Evolutionary conservation across 2,888 invertebrate genomes (phyloP).

Genomic region (Lasioglossum morio): DNA sequence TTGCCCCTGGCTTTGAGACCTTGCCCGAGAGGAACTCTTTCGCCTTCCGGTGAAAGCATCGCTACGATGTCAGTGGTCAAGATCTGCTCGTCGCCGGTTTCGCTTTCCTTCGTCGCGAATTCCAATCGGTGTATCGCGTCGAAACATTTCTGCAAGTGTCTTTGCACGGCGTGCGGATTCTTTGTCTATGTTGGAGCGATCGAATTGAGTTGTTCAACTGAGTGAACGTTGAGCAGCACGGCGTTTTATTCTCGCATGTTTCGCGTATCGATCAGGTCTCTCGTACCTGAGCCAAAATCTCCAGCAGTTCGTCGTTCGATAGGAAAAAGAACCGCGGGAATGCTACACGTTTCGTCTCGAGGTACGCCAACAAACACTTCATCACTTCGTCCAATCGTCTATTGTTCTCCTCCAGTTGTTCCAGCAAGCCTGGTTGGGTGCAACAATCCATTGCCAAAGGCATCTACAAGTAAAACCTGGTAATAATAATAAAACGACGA

Average conservation of each 20-base stretch:
- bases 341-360: slow-evolving; percentile 94
- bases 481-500: not conserved
- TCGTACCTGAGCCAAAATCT: slow-evolving; percentile 93
- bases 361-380: slow-evolving; percentile 95
- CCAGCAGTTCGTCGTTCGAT: slow-evolving; percentile 95
- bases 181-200: slow-evolving; percentile 86
- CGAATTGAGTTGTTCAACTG: not conserved
- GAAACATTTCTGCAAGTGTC: slow-evolving; percentile 95
- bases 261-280: slow-evolving; percentile 1
- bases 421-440: slow-evolving; percentile 89
- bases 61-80: slow-evolving; percentile 94
- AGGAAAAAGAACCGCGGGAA: slow-evolving; percentile 96
- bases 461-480: slow-evolving; percentile 84
- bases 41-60: slow-evolving; percentile 96
- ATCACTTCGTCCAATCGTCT: slow-evolving; percentile 93
- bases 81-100: slow-evolving; percentile 85
- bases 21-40: slow-evolving; percentile 92
- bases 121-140: slow-evolving; percentile 92
- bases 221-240: not conserved
- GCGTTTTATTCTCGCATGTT: not conserved
- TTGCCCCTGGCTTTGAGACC: slow-evolving; percentile 94
- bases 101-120: slow-evolving; percentile 88
- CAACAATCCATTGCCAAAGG: slow-evolving; percentile 93
- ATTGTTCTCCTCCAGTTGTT: slow-evolving; percentile 90
- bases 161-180: slow-evolving; percentile 95